Conservation (phyloP, 2,797 vertebrate species). For the Phoeniculus purpureus region DNA sequence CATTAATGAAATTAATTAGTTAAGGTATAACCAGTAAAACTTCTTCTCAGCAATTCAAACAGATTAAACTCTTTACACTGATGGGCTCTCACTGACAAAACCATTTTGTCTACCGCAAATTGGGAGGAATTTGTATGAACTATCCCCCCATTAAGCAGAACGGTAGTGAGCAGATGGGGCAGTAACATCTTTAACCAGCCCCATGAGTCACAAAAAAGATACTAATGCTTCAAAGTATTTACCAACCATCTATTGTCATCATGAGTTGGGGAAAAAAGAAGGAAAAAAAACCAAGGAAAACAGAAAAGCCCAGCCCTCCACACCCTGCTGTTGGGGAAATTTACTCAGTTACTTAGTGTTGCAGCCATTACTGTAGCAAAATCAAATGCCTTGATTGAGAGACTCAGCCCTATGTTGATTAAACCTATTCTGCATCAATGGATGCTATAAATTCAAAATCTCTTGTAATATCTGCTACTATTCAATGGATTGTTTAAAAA, state of each 20-base stretch:
- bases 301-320: not conserved
- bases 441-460: not conserved
- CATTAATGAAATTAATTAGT: constrained; percentile 35
- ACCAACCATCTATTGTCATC: not conserved
- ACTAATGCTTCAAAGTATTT: constrained; percentile 14
- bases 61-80: not conserved
- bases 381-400: not conserved
- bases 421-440: not conserved
- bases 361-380: not conserved
- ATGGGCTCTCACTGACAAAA: not conserved
- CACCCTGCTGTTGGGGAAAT: not conserved
- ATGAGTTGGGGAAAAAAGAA: not conserved
- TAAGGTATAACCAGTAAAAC: constrained; percentile 34
- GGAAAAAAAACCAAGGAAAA: not conserved
- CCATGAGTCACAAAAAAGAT: constrained; percentile 14
- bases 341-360: not conserved
- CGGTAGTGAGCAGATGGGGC: not conserved
- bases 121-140: constrained; percentile 1
- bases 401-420: not conserved
- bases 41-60: not conserved
- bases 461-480: not conserved
- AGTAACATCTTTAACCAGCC: constrained; percentile 10
- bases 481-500: not conserved
- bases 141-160: not conserved
- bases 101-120: constrained; percentile 24